Conservation (phyloP, 2,113 vertebrate species). For the Coracopsis vasa region DNA sequence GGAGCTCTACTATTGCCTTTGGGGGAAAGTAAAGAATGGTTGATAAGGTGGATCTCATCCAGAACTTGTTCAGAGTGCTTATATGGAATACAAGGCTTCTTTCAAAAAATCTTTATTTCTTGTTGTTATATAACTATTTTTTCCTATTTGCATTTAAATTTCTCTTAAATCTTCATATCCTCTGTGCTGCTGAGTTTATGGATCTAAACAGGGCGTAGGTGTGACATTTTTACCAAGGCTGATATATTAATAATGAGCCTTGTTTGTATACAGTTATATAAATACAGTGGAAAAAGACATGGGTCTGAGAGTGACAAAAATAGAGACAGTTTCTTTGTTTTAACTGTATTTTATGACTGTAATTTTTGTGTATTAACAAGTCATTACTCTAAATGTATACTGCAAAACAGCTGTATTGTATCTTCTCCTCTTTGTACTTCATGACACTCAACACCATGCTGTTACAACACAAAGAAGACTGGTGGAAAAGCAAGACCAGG, state of each 20-base stretch:
- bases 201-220: neutral
- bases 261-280: neutral
- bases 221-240: neutral
- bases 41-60: neutral
- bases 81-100: neutral
- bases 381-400: neutral
- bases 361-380: neutral
- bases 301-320: neutral
- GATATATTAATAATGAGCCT: neutral
- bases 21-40: neutral
- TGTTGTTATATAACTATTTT: neutral
- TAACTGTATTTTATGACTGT: neutral
- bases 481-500: neutral
- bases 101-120: neutral
- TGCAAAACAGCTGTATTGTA: neutral
- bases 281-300: neutral
- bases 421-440: neutral
- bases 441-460: accelerated
- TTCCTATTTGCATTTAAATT: neutral
- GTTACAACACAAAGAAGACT: neutral
- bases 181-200: neutral
- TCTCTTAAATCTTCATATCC: neutral
- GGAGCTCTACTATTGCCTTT: neutral
- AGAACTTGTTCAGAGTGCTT: neutral
- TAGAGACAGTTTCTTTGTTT: neutral